Evolutionary conservation across 1,140 invertebrate genomes (phyloP).

Genomic region (Pseudoatta argentina): DNA sequence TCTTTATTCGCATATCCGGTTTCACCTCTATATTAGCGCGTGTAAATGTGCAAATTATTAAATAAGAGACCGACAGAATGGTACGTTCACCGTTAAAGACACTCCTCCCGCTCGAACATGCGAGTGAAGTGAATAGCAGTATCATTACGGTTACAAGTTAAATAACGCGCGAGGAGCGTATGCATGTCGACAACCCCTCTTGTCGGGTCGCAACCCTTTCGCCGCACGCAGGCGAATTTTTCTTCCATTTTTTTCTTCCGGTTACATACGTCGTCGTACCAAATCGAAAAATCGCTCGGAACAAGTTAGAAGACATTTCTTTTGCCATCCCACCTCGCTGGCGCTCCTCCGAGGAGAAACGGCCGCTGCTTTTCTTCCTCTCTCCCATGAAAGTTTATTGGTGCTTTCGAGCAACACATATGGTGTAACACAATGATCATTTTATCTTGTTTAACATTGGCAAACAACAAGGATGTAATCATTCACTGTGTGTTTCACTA

Average conservation of each 20-base stretch:
- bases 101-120: constrained; percentile 43
- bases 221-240: neutral
- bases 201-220: neutral
- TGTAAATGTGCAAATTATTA: constrained; percentile 82
- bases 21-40: constrained; percentile 81
- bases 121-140: constrained; percentile 71
- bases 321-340: constrained; percentile 77
- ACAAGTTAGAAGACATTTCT: constrained; percentile 76
- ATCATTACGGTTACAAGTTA: constrained; percentile 75
- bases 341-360: constrained; percentile 9
- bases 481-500: too few relatives aligned
- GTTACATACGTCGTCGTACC: constrained; percentile 52
- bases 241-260: neutral
- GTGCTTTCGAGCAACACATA: too few relatives aligned
- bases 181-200: neutral
- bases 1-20: constrained; percentile 58
- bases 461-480: too few relatives aligned
- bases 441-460: too few relatives aligned
- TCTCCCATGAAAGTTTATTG: neutral
- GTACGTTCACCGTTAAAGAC: constrained; percentile 81
- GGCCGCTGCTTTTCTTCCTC: neutral
- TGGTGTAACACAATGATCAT: too few relatives aligned
- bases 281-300: constrained; percentile 71
- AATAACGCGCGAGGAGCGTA: constrained; percentile 62
- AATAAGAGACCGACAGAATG: constrained; percentile 85